phyloP scores from a whole-genome alignment of 1,140 invertebrate genomes.

The Adoxophyes honmai region DNA sequence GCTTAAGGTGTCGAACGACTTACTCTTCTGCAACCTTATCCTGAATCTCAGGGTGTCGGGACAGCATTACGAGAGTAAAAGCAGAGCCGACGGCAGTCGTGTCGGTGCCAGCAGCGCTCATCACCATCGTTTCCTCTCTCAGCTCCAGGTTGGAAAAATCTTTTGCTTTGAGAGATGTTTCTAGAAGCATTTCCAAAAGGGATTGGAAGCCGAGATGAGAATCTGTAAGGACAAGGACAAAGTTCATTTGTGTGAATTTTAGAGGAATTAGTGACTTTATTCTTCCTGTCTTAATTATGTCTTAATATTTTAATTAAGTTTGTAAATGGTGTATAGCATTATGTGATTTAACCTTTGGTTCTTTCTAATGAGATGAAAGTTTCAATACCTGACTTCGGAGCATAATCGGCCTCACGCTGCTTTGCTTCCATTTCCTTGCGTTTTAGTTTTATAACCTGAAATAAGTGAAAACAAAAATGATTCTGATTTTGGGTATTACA shows the following conservation, averaged over 20 bases:
- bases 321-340: neutral
- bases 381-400: neutral
- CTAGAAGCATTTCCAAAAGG: constrained; percentile 1
- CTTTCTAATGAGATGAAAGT: too few relatives aligned
- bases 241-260: neutral
- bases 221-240: neutral
- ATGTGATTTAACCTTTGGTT: too few relatives aligned
- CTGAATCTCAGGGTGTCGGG: neutral
- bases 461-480: neutral
- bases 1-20: too few relatives aligned
- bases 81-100: neutral
- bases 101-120: neutral
- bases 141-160: neutral
- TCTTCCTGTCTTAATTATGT: neutral
- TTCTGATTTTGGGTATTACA: neutral
- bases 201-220: constrained; percentile 1
- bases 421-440: constrained; percentile 1
- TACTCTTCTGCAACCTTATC: constrained; percentile 5
- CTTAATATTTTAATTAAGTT: too few relatives aligned
- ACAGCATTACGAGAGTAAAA: neutral
- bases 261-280: neutral
- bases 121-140: neutral
- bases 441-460: neutral
- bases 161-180: neutral
- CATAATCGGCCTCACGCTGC: neutral